Base-by-base conservation (phyloP, 2,888 invertebrate genomes). In the Ptychoptera contaminata region DNA sequence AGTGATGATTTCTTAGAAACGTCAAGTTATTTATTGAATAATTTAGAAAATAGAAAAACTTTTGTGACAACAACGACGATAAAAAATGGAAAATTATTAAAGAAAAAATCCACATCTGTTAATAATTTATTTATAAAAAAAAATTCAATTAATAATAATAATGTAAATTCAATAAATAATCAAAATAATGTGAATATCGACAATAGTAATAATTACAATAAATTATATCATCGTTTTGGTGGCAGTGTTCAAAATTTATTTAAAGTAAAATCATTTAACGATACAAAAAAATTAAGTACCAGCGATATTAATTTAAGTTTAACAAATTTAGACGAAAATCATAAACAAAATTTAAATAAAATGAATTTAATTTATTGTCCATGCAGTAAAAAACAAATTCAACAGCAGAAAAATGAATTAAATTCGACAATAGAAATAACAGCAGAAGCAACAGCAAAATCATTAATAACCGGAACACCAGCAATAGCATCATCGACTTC, bases 231-330 rank as follows among this genome's bases (percentile, higher is more conserved):
- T 34, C 44, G 47, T 1, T 30, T 45, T 11, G 41, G 47, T 42
- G 47, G 43, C 11, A 47, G 41, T 43, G 11, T 47, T 29, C 43
- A 47, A 37, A 42, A 42, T 37, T 42, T 42, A 30, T 30, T 16
- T 16, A 30, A 37, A 15, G 11, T 2, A 15, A 37, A 15, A 37
- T 7, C 7, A 16, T 15, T 37, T 15, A 8, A 3, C 9, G 14
- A 36, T 36, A 36, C 15, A 16, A 37, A 37, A 43, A 16, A 41
- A 14, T 36, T 40, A 37, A 45, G 45, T 32, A 41, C 40, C 5
- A 45, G 45, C 32, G 45, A 45, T 37, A 41, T 34, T 12, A 40
- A 45, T 45, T 10, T 45, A 10, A 45, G 32, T 37, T 5, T 12
- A 32, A 37, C 37, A 11, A 16, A 9, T 37, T 15, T 9, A 2